Evolutionary conservation across 2,113 vertebrate species (phyloP), one percentile per base, ranked within the genome.

Genomic region (Lasiurus cinereus): DNA sequence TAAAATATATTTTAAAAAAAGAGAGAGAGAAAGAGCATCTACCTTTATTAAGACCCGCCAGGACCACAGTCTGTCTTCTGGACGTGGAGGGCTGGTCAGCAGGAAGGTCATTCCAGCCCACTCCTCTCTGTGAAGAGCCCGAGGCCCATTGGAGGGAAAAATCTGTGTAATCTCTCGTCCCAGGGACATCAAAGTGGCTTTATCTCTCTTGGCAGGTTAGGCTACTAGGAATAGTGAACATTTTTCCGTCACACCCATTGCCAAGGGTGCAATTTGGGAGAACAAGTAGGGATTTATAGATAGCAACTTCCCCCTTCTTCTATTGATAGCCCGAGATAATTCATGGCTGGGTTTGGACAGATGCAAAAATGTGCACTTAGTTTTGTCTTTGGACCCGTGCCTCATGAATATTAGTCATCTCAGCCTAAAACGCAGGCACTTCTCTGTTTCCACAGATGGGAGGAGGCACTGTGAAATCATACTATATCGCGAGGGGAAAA

Each of bases 301-400:
- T 96, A 97, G 48, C 70, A 73, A 27, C 88, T 94, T 98, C 97
- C 96, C 80, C 96, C 95, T 87, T 92, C 95, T 96, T 96, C 97
- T 97, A 96, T 97, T 97, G 98, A 98, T 98, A 97, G 95, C n/a
- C 94, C 80, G 78, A 96, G 88, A 98, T 97, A 98, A 98, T 97
- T 97, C 98, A 97, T 97, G 78, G 93, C 95, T 97, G 97, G 76
- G 86, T 97, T 98, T 98, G 97, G 96, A 96, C 93, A 95, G 90
- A 96, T 79, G 74, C 86, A 96, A 94, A 95, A 97, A 96, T 97
- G 94, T 97, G 92, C 93, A 93, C 97, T 92, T 93, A 29, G 14
- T 93, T 96, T 96, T 94, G 59, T 97, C 33, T 96, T 96, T 97
- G 94, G 95, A 98, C 96, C 83, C 93, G 91, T 80, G 94, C 36